Evolutionary conservation across 2,797 vertebrate genomes (phyloP), one percentile per base, ranked within the genome.

Genomic region (Poliocrania exsul): DNA sequence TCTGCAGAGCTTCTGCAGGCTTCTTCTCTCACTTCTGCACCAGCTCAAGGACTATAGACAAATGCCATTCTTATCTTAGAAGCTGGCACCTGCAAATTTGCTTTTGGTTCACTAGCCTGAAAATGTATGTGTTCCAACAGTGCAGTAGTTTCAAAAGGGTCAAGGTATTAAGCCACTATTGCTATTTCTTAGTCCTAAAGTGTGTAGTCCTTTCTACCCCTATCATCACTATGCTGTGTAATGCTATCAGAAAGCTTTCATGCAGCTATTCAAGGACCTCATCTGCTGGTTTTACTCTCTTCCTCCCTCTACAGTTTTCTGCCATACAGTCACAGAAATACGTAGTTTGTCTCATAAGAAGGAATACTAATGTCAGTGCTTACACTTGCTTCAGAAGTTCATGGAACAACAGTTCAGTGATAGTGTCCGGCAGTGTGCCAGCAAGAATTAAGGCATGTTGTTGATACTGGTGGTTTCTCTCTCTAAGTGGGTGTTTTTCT

Each of bases 391-490:
- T 44, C 42, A 54, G 35, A 38, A 47, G 19, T 54, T 51, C 10
- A 17, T 79, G 33, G 37, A 62, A 37, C 20, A 85, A 1, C 5
- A 44, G 21, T 37, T 46, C 24, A 50, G 11, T 74, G 53, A 13
- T 67, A 21, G 10, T 16, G 56, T 60, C 46, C 60, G 56, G 29
- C 57, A 83, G 25, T 42, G 4, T 67, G 23, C 28, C 13, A 60
- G 33, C 35, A 67, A 46, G 31, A 78, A 40, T 64, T 86, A 61
- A 74, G 42, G 11, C 14, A 4, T 71, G 8, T 5, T 78, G 31
- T 9, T 79, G 25, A 51, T 66, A 37, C 23, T 35, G 16, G 0
- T 2, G 44, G 42, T 33, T 5, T 5, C 14, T 42, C 9, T 21
- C 7, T 79, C 3, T 16, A 6, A 65, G 29, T 61, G 37, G 8